Evolutionary conservation across 2,888 invertebrate genomes (phyloP), one percentile per base, ranked within the genome.

Genomic region (Ceratothoa steindachneri): DNA sequence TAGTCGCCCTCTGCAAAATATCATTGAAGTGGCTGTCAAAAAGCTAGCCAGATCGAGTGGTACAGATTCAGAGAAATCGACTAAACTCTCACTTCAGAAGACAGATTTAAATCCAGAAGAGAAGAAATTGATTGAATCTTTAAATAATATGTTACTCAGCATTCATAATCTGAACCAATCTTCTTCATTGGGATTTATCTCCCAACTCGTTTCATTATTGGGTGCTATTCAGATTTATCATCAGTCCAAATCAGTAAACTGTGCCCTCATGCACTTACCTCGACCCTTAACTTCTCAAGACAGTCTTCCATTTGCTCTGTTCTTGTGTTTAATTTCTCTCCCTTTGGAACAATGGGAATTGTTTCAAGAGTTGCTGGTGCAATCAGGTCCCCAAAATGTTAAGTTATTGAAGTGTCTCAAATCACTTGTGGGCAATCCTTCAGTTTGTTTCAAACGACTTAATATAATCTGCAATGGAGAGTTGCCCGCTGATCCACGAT

Each of bases 311-410:
- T 22, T 3, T 22, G 60, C 60, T n/a, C 22, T 60, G 12, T 60
- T 60, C 60, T 3, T 60, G 22, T 22, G 60, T 24, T 60, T 60
- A 24, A 24, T 24, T 24, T 24, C 19, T 7, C n/a, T 60, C 12
- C 68, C 77, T n/a, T 0, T 71, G n/a, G 24, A 71, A 22, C 65
- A 77, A 7, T 77, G 77, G 77, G 65, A 65, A 4, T 12, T 73
- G 64, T 27, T 77, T n/a, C 7, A 55, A 52, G 60, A 55, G 24
- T 73, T 53, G 69, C 1, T 76, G 9, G 19, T 29, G 24, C 73
- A 73, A 7, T 12, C 55, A 22, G 12, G 27, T 60, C n/a, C 12
- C 22, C 5, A 41, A 9, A 41, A 41, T 15, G 15, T 41, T 15
- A 41, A 41, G 15, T 41, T 41, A 15, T 15, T 41, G 7, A 15